Conservation (phyloP, 1,140 invertebrate genomes). For the Pollicipes pollicipes region DNA sequence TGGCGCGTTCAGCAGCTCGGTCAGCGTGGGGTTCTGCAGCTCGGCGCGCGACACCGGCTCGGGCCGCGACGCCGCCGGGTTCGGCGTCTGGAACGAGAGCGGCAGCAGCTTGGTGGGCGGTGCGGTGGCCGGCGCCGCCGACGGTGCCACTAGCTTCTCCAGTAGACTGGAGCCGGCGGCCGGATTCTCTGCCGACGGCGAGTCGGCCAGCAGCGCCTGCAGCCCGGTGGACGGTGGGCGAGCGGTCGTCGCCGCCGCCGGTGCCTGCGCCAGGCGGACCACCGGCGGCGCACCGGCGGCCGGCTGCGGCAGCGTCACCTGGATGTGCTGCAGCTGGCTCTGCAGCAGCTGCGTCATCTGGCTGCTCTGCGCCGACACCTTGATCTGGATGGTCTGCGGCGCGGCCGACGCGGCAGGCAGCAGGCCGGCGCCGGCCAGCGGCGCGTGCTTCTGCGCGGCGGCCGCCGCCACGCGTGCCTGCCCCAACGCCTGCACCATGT, state of each 20-base stretch:
- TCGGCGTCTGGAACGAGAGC: neutral
- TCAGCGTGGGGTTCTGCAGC: too few relatives aligned
- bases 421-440: neutral
- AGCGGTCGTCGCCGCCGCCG: too few relatives aligned
- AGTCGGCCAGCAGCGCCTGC: neutral
- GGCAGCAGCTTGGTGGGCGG: neutral
- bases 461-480: neutral
- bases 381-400: neutral
- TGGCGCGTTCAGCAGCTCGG: neutral
- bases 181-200: neutral
- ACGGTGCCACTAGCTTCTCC: neutral
- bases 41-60: neutral
- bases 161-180: neutral
- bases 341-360: neutral
- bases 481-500: neutral
- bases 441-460: neutral
- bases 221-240: neutral
- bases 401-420: neutral
- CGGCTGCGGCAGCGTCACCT: slow-evolving; percentile 1
- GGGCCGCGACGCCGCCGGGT: neutral
- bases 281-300: too few relatives aligned
- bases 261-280: neutral
- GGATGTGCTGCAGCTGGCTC: slow-evolving; percentile 3
- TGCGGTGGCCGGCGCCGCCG: too few relatives aligned
- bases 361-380: neutral